phyloP scores from a whole-genome alignment of 2,113 vertebrate species.

The Dinomys branickii region DNA sequence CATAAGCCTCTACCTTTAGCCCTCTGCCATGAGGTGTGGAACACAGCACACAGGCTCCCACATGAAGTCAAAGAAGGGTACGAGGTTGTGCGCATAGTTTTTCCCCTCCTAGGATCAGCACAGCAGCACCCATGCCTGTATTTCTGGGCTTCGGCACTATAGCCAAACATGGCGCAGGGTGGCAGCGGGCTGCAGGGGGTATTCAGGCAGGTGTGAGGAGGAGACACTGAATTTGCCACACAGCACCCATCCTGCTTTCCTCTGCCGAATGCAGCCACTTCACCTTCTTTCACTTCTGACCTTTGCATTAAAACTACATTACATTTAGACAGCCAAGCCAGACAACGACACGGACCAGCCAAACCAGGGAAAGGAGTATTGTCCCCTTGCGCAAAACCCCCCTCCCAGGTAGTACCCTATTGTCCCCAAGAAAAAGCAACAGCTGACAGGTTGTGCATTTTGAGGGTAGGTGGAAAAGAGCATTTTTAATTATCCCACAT shows the following conservation, averaged over 20 bases:
- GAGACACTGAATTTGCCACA: too few relatives aligned
- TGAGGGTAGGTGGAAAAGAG: slow-evolving; percentile 40
- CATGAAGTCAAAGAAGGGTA: background rate
- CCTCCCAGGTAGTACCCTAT: background rate
- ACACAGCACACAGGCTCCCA: background rate
- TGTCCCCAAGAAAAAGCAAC: background rate
- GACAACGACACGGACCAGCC: background rate
- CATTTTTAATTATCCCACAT: background rate
- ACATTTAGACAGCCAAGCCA: background rate
- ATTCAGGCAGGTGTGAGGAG: background rate
- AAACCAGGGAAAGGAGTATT: background rate
- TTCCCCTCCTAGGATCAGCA: background rate
- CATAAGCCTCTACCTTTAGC: background rate
- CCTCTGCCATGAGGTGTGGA: background rate
- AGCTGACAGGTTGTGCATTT: background rate
- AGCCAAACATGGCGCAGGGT: too few relatives aligned
- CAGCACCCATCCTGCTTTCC: background rate
- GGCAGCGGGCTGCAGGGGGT: background rate
- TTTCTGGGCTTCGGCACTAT: background rate
- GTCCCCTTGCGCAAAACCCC: background rate
- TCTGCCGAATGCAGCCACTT: background rate
- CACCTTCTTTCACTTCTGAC: slow-evolving; percentile 13
- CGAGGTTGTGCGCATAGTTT: background rate
- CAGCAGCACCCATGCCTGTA: background rate
- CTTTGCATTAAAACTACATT: background rate